Evolutionary conservation across 1,140 invertebrate genomes (phyloP), one percentile per base, ranked within the genome.

Genomic region (Drosophila guanche): DNA sequence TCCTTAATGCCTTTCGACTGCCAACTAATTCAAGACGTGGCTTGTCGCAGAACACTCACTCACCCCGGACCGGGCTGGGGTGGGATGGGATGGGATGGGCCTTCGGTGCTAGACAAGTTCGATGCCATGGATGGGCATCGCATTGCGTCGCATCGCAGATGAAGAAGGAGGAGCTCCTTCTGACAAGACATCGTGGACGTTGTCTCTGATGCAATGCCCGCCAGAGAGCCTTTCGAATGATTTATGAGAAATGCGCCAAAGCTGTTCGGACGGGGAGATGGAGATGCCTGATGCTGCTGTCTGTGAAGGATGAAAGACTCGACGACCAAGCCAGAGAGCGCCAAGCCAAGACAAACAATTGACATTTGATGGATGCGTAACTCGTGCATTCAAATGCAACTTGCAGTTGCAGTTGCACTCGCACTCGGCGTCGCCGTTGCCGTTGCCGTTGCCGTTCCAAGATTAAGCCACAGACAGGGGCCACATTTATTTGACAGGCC

Each of bases 291-390:
- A 20, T 4, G 33, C 10, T 37, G 27, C 25, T 56, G 25, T 7
- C 63, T 46, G 33, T 37, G 33, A 37, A 37, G 10, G 33, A 37
- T 12, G 75, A 57, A 37, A 37, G 75, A 57, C 68, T 52, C 48
- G 71, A 60, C 29, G 48, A 46, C 55, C 54, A 58, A 81, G 77
- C 72, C 79, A 74, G 83, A 86, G 78, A 86, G 78, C 83, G 83
- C 81, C 83, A 60, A 81, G 78, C 78, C 77, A 77, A 78, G 81
- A 81, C 83, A 88, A 88, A 88, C 83, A 88, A 88, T 88, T 88
- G 83, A 88, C 83, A 88, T 88, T 83, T 88, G 83, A 88, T 88
- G 83, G 83, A 88, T 88, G 83, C 83, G 83, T 88, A 88, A 88
- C 83, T 88, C 63, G 75, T 88, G 83, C 83, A 88, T 88, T 88